Conservation (phyloP, 2,888 invertebrate genomes). For the Eledone cirrhosa region DNA sequence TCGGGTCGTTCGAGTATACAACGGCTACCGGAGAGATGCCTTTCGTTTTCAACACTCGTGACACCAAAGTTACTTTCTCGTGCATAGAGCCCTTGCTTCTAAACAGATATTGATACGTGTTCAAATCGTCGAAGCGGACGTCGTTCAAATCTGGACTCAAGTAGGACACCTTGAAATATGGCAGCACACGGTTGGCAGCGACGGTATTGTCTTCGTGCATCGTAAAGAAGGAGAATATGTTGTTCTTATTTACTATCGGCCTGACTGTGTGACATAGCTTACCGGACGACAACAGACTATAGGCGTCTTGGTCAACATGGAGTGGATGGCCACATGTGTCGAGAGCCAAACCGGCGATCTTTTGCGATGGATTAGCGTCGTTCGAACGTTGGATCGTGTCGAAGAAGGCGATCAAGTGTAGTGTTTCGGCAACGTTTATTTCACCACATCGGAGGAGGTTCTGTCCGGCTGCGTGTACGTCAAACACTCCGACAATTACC, state of each 20-base stretch:
- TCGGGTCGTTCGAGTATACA: conserved; percentile 52
- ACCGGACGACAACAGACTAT: conserved; percentile 57
- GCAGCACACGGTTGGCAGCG: conserved; percentile 67
- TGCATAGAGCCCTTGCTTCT: conserved; percentile 54
- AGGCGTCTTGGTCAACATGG: conserved; percentile 57
- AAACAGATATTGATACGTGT: conserved; percentile 50
- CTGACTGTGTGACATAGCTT: conserved; percentile 57
- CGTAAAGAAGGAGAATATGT: conserved; percentile 60
- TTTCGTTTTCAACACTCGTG: conserved; percentile 58
- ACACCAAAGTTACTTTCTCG: conserved; percentile 52
- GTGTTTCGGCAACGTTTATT: conserved; percentile 52
- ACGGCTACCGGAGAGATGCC: conserved; percentile 65
- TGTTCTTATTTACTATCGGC: conserved; percentile 38
- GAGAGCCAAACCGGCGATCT: conserved; percentile 48
- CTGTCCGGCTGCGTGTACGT: conserved; percentile 51
- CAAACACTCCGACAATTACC: conserved; percentile 48
- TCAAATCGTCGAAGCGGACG: conserved; percentile 42
- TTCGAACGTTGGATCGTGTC: conserved; percentile 52
- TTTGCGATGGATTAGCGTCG: conserved; percentile 4
- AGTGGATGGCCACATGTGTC: conserved; percentile 58
- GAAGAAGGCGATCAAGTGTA: conserved; percentile 62
- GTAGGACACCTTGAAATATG: conserved; percentile 70
- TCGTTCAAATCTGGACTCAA: conserved; percentile 54
- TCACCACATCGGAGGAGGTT: conserved; percentile 52
- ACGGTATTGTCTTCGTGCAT: conserved; percentile 50